These are phyloP conservation scores for Drosophila lini DNA, from an alignment of 1,140 invertebrate genomes.

Conservation along the genomic window DNA sequence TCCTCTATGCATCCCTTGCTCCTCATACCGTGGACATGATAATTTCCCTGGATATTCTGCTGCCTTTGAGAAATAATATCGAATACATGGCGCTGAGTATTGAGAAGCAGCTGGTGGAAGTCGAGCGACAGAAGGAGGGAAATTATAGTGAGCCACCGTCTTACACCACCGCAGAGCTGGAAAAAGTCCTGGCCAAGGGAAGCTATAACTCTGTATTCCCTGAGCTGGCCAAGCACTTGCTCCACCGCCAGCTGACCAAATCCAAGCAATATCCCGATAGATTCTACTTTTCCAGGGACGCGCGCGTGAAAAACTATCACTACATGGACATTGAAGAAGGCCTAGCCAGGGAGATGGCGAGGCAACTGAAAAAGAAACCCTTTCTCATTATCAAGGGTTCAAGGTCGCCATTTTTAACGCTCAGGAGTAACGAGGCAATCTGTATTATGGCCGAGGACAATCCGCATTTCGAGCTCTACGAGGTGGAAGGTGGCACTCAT, in stretches of 20 bases:
- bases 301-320: slow-evolving; percentile 84
- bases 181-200: slow-evolving; percentile 84
- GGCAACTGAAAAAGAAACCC: slow-evolving; percentile 52
- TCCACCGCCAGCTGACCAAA: slow-evolving; percentile 85
- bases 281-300: slow-evolving; percentile 87
- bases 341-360: slow-evolving; percentile 42
- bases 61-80: slow-evolving; percentile 59
- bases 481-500: slow-evolving; percentile 86
- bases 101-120: slow-evolving; percentile 55
- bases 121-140: slow-evolving; percentile 44
- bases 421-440: slow-evolving; percentile 76
- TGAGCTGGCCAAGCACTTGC: slow-evolving; percentile 85
- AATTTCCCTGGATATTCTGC: slow-evolving; percentile 87
- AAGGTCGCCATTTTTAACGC: slow-evolving; percentile 15
- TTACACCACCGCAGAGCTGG: slow-evolving; percentile 87
- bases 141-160: slow-evolving; percentile 85
- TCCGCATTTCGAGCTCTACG: slow-evolving; percentile 86
- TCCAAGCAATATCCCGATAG: slow-evolving; percentile 86
- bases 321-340: slow-evolving; percentile 19
- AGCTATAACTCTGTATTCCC: slow-evolving; percentile 85
- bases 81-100: slow-evolving; percentile 12
- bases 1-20: slow-evolving; percentile 86
- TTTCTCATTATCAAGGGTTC: slow-evolving; percentile 67
- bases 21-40: slow-evolving; percentile 87
- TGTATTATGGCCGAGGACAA: slow-evolving; percentile 85